A percentile compares a stretch with the other conserved stretches of the same genome.
phyloP scores from a whole-genome alignment of 2,113 vertebrate genomes.

The Bettongia penicillata region DNA sequence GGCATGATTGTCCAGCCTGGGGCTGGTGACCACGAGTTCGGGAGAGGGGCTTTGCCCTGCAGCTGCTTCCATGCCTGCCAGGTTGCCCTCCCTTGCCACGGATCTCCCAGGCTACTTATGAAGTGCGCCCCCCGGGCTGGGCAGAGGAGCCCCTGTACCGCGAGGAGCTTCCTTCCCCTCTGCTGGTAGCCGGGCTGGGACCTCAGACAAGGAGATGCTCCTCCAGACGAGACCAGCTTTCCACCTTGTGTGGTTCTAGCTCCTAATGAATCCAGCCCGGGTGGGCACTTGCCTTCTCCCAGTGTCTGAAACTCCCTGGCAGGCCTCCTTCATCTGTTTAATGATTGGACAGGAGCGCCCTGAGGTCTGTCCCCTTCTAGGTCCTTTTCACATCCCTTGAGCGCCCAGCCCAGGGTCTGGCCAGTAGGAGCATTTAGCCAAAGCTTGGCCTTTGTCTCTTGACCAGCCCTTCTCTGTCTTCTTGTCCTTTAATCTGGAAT shows the following conservation, averaged over 20 bases:
- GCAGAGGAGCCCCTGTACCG: neutral
- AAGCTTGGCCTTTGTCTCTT: too few relatives aligned
- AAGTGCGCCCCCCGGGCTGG: neutral
- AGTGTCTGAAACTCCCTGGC: neutral
- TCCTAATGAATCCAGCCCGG: neutral
- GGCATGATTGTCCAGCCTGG: too few relatives aligned
- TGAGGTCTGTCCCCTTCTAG: neutral
- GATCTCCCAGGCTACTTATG: neutral
- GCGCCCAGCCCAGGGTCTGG: neutral
- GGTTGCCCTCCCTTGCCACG: neutral
- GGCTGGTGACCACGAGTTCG: neutral
- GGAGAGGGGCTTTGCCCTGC: too few relatives aligned
- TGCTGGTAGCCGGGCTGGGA: too few relatives aligned
- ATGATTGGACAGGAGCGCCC: neutral
- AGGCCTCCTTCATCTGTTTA: neutral
- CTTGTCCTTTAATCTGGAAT: neutral
- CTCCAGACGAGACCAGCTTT: neutral
- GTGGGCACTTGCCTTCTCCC: neutral
- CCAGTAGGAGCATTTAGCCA: too few relatives aligned
- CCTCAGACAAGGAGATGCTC: too few relatives aligned
- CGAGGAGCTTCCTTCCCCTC: neutral
- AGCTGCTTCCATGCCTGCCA: neutral
- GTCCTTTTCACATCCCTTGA: neutral
- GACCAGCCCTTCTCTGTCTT: neutral
- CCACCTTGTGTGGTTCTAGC: neutral